Conservation (phyloP, 2,113 vertebrate species). For the Lathamus discolor region DNA sequence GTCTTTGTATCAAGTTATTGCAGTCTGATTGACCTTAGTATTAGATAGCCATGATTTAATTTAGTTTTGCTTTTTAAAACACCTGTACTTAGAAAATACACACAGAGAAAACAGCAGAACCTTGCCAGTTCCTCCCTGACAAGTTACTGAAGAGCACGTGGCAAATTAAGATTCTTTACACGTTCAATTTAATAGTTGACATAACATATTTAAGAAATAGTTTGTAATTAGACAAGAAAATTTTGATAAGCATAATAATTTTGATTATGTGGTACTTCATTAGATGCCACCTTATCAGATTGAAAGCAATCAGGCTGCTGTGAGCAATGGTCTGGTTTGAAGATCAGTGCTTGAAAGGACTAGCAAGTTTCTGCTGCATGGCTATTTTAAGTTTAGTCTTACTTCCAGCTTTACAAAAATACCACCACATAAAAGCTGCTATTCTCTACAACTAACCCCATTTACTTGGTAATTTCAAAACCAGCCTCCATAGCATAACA, state of each 20-base stretch:
- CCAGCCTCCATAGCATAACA: neutral
- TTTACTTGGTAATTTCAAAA: neutral
- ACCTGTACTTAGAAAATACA: neutral
- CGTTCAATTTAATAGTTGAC: neutral
- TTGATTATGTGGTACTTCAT: neutral
- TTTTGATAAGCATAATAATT: neutral
- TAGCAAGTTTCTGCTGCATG: constrained; percentile 56
- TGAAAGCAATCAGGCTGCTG: neutral
- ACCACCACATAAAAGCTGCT: constrained; percentile 4
- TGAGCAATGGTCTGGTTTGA: neutral
- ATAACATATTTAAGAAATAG: neutral
- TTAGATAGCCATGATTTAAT: neutral
- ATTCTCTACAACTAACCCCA: neutral
- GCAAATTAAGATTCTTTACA: neutral
- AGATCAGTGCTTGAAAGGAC: neutral
- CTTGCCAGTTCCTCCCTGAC: neutral
- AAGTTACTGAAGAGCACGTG: neutral
- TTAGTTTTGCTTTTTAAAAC: neutral
- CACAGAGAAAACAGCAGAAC: constrained; percentile 43
- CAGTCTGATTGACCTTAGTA: neutral
- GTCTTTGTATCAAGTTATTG: neutral
- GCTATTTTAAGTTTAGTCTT: neutral
- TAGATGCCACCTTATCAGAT: neutral
- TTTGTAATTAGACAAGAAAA: neutral
- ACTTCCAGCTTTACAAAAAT: constrained; percentile 26